Conservation (phyloP, 2,113 vertebrate genomes). For the Anolis sagrei region DNA sequence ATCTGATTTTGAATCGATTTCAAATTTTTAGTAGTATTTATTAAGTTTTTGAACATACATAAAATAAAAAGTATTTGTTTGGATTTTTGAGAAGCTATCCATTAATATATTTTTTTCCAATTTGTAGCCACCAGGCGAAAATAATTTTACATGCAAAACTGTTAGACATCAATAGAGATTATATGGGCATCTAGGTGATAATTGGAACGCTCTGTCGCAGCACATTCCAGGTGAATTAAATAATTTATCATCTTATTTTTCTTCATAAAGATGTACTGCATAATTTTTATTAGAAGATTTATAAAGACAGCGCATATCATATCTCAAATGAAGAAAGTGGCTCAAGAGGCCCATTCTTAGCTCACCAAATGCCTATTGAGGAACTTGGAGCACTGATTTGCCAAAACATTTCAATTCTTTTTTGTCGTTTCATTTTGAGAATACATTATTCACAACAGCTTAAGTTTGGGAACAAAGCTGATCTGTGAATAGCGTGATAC, state of each 20-base stretch:
- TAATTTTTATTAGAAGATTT: conserved; percentile 41
- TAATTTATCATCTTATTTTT: conserved; percentile 47
- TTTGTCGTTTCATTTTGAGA: conserved; percentile 56
- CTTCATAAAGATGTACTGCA: conserved; percentile 16
- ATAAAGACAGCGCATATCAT: not conserved
- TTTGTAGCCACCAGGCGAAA: not conserved
- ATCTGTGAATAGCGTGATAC: conserved; percentile 46
- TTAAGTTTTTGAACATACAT: too few species aligned
- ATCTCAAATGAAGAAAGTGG: conserved; percentile 23
- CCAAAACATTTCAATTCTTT: conserved; percentile 27
- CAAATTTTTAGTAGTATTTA: too few species aligned
- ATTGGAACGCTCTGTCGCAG: conserved; percentile 40
- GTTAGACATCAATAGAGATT: conserved; percentile 12
- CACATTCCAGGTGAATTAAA: conserved; percentile 29
- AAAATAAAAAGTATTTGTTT: too few species aligned
- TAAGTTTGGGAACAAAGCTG: conserved; percentile 49
- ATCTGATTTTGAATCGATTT: not conserved
- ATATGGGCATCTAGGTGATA: conserved; percentile 30
- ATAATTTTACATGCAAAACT: conserved; percentile 4
- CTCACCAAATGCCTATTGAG: conserved; percentile 40
- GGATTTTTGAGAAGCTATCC: not conserved
- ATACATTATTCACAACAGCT: conserved; percentile 41
- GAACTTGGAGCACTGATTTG: conserved; percentile 34
- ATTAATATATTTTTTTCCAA: not conserved
- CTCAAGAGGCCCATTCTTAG: conserved; percentile 41